phyloP scores from a whole-genome alignment of 1,140 invertebrate species.

The Heliothis subflexa region DNA sequence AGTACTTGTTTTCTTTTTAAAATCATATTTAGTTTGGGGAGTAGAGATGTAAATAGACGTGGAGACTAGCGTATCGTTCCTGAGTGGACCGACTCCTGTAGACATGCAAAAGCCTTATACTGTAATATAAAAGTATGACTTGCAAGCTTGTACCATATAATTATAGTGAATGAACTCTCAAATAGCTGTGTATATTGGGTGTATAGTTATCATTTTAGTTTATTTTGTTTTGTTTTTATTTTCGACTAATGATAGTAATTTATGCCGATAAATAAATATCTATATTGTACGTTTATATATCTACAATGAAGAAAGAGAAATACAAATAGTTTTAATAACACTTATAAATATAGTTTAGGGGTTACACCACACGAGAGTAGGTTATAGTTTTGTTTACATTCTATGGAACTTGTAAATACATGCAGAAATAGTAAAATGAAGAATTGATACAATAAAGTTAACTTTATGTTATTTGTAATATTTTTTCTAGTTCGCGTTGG shows the following conservation, averaged over 20 bases:
- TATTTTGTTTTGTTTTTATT: slow-evolving; percentile 78
- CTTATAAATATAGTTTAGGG: slow-evolving; percentile 84
- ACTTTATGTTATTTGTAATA: slow-evolving; percentile 84
- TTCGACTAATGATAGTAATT: slow-evolving; percentile 84
- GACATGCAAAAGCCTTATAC: slow-evolving; percentile 77
- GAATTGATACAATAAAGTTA: slow-evolving; percentile 85
- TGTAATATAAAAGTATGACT: slow-evolving; percentile 77
- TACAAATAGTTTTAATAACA: slow-evolving; percentile 81
- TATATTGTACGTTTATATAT: slow-evolving; percentile 81
- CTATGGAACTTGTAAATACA: slow-evolving; percentile 82
- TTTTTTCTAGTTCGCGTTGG: slow-evolving; percentile 80
- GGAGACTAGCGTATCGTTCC: slow-evolving; percentile 51
- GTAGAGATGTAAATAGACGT: slow-evolving; percentile 72
- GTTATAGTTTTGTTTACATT: slow-evolving; percentile 84
- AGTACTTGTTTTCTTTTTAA: slow-evolving; percentile 72
- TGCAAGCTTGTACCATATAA: slow-evolving; percentile 82
- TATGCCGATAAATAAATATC: slow-evolving; percentile 82
- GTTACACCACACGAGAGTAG: slow-evolving; percentile 81
- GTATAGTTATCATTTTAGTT: slow-evolving; percentile 82
- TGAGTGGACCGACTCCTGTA: slow-evolving; percentile 55
- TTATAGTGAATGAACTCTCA: slow-evolving; percentile 76
- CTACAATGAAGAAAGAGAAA: slow-evolving; percentile 74
- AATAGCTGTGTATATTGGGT: slow-evolving; percentile 84
- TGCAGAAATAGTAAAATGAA: slow-evolving; percentile 79
- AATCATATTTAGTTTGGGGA: slow-evolving; percentile 65